These are phyloP conservation scores for Eumeta japonica DNA, from an alignment of 1,140 invertebrate genomes.

Conservation along the genomic window DNA sequence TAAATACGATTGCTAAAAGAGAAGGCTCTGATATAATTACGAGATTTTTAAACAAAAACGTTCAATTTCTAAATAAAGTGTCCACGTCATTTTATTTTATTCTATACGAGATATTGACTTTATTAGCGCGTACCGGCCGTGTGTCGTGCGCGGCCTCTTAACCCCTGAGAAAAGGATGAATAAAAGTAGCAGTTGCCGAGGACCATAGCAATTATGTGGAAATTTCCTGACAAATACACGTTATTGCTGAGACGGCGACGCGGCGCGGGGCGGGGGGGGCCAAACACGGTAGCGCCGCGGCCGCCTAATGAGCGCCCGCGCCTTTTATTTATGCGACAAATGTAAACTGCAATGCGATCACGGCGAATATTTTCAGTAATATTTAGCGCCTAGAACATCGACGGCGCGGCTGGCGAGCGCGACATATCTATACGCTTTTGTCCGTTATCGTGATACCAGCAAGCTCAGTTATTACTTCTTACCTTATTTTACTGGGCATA, in stretches of 20 bases:
- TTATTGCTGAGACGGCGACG: conserved; percentile 22
- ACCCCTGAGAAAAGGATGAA: conserved; percentile 21
- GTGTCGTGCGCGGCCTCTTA: conserved; percentile 22
- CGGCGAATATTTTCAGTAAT: conserved; percentile 34
- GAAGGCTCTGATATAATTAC: too few relatives aligned
- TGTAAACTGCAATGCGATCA: conserved; percentile 32
- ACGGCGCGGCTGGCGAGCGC: too few relatives aligned
- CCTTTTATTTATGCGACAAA: conserved; percentile 48
- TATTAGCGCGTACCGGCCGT: too few relatives aligned
- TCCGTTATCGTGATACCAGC: too few relatives aligned
- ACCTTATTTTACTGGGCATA: too few relatives aligned
- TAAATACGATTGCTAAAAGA: too few relatives aligned
- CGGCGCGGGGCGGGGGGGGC: conserved; percentile 10
- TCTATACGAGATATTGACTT: too few relatives aligned
- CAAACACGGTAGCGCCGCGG: conserved; percentile 15
- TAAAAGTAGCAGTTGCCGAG: conserved; percentile 18
- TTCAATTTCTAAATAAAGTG: too few relatives aligned
- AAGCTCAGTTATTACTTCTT: too few relatives aligned
- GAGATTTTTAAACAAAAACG: too few relatives aligned
- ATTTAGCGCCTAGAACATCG: conserved; percentile 33
- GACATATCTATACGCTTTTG: too few relatives aligned
- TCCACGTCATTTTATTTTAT: too few relatives aligned
- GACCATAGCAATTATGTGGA: conserved; percentile 28
- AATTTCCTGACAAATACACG: conserved; percentile 27
- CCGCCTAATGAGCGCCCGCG: conserved; percentile 40